A percentile compares a stretch with the other conserved stretches of the same genome.
These are phyloP conservation scores for Mareca penelope DNA, from an alignment of 2,797 vertebrate species.

Conservation along the genomic window DNA sequence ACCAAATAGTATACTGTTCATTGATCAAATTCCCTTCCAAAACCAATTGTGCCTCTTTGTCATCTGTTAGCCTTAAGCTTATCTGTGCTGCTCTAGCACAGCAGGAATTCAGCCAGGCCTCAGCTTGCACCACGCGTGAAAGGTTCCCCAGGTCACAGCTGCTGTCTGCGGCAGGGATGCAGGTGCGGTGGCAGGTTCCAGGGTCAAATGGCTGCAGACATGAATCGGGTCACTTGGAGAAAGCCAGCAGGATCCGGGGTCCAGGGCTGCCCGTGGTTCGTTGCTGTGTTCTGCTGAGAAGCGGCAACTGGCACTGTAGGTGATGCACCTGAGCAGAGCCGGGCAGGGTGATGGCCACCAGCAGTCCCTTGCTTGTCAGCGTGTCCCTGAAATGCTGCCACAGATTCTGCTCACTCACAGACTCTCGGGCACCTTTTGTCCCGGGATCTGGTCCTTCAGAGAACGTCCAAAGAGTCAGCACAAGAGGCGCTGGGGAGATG, in stretches of 20 bases:
- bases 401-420: background rate
- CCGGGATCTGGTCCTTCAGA: background rate
- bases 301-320: background rate
- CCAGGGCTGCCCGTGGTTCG: background rate
- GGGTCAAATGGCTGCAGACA: background rate
- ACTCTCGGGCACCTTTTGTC: background rate
- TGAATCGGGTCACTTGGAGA: background rate
- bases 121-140: background rate
- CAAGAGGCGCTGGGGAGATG: rapidly evolving
- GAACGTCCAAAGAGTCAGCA: background rate
- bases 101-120: background rate
- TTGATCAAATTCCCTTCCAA: background rate
- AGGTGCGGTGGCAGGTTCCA: background rate
- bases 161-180: background rate
- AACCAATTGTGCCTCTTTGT: background rate
- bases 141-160: background rate
- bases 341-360: background rate
- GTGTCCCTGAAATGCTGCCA: background rate
- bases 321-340: background rate
- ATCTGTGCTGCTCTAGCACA: background rate
- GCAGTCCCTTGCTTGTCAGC: background rate
- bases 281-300: background rate
- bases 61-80: background rate
- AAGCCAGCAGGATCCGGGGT: background rate
- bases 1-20: background rate